Conservation (phyloP, 2,113 vertebrate genomes). For the Rhipidura dahli region DNA sequence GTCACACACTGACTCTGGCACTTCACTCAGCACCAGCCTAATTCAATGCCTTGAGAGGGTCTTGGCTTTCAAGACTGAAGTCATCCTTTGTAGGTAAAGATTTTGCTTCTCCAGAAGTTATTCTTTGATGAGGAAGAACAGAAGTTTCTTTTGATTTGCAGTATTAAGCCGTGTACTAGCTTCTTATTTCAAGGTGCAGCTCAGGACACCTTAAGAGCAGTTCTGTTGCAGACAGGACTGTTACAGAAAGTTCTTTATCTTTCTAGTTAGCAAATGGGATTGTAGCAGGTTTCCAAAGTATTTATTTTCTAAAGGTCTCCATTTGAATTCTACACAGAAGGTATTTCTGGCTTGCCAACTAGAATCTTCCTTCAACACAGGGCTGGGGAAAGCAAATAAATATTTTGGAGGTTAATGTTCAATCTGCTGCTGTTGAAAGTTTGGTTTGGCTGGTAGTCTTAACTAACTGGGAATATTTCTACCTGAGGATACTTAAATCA, state of each 20-base stretch:
- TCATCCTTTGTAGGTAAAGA: background rate
- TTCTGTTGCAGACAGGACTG: background rate
- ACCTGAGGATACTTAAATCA: background rate
- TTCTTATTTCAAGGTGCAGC: background rate
- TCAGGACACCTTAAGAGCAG: background rate
- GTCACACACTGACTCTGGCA: background rate
- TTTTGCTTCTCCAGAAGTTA: background rate
- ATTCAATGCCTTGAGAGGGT: rapidly evolving
- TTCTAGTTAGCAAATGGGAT: background rate
- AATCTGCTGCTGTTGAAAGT: background rate
- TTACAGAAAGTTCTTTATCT: background rate
- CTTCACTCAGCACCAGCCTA: background rate
- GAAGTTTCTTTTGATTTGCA: background rate
- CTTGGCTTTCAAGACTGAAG: background rate
- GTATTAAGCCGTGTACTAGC: background rate
- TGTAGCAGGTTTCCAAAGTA: background rate
- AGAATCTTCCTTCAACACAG: background rate
- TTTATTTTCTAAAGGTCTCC: background rate
- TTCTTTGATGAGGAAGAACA: background rate
- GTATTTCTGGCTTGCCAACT: background rate
- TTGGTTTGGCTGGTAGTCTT: background rate
- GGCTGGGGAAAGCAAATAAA: background rate
- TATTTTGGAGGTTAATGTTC: background rate
- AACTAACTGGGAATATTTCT: conserved; percentile 15
- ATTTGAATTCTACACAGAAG: background rate